Evolutionary conservation across 2,797 vertebrate species (phyloP), one percentile per base, ranked within the genome.

Genomic region (Gouania willdenowi): DNA sequence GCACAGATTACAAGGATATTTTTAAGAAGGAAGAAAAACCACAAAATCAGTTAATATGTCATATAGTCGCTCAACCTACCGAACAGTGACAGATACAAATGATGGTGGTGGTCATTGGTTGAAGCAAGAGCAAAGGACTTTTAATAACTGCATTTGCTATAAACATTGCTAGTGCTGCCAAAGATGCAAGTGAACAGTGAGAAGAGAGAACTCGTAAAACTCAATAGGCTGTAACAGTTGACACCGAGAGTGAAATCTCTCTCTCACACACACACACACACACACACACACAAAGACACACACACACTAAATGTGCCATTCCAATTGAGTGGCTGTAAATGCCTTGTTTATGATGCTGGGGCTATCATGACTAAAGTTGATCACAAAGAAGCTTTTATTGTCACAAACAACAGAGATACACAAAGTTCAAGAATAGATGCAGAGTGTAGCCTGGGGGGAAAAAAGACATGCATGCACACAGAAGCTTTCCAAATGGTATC

Each of bases 321-420:
- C 58, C 70, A 43, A 68, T 40, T 66, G 66, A 77, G 74, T 51
- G 64, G 58, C 43, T 57, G 42, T 79, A 80, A 83, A 81, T 78
- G 72, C 41, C 42, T 74, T 61, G 52, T 80, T 78, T 81, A 79
- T 61, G 59, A 70, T 31, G 32, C 50, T 34, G 40, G 45, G 58
- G 62, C 65, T n/a, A 57, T 53, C 62, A 64, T 36, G 22, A 70
- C 52, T 71, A 49, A 69, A 51, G 59, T 33, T 45, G 37, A 59
- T 67, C 64, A 78, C 70, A 75, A 75, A 72, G 46, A 31, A 41
- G 45, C 53, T 75, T 74, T 71, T 63, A 66, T 44, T 52, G 50
- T 12, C 35, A 12, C 23, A 8, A 17, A 26, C 15, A 37, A 8
- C 18, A 13, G 21, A 45, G 6, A 70, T n/a, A 59, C 10, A 54